Percentiles rank a stretch among this genome's conserved stretches.
These are phyloP conservation scores for Acromyrmex heyeri DNA, from an alignment of 1,140 invertebrate species.

Conservation along the genomic window DNA sequence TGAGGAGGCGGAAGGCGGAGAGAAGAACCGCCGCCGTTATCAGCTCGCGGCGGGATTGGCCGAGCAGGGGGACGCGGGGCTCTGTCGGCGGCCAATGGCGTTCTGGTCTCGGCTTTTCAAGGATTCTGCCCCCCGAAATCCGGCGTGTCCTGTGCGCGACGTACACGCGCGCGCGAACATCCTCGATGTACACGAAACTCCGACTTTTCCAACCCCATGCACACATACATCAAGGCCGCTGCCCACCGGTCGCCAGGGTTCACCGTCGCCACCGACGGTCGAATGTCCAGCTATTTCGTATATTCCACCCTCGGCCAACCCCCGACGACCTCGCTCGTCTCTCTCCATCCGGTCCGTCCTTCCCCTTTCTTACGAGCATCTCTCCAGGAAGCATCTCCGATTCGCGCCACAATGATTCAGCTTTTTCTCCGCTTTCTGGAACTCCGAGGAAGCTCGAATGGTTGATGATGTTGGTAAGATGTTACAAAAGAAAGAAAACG, in stretches of 20 bases:
- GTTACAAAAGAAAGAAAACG: slow-evolving; percentile 26
- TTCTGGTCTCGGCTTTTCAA: slow-evolving; percentile 85
- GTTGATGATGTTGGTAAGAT: slow-evolving; percentile 17
- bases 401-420: slow-evolving; percentile 64
- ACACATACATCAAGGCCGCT: slow-evolving; percentile 69
- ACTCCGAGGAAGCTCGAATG: slow-evolving; percentile 12
- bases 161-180: slow-evolving; percentile 21
- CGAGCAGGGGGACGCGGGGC: slow-evolving; percentile 75
- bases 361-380: slow-evolving; percentile 52
- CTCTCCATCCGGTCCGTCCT: slow-evolving; percentile 56
- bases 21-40: slow-evolving; percentile 84
- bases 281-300: slow-evolving; percentile 53
- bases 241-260: slow-evolving; percentile 73
- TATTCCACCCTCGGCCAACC: slow-evolving; percentile 42
- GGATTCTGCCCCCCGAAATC: slow-evolving; percentile 80
- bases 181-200: slow-evolving; percentile 36
- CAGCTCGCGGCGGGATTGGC: slow-evolving; percentile 83
- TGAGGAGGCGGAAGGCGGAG: slow-evolving; percentile 84
- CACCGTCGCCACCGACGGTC: slow-evolving; percentile 30
- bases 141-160: slow-evolving; percentile 58
- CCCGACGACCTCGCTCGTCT: slow-evolving; percentile 20
- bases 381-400: slow-evolving; percentile 65
- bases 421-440: slow-evolving; percentile 59
- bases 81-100: slow-evolving; percentile 83
- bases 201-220: slow-evolving; percentile 54